phyloP scores from a whole-genome alignment of 2,797 vertebrate species.

The Cirrhinus molitorella region DNA sequence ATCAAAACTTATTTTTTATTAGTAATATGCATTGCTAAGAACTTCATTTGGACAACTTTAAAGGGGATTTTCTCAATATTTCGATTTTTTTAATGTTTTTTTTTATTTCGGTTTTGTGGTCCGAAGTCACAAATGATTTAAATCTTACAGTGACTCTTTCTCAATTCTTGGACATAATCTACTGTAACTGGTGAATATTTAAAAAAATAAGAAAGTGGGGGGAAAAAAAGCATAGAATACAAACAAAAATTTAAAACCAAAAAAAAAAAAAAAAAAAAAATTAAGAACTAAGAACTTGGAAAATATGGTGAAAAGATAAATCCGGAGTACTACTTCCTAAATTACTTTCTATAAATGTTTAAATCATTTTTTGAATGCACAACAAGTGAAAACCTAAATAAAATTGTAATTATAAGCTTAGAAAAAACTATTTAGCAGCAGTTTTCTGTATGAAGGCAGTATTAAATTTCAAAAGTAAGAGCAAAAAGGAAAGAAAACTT shows the following conservation, averaged over 20 bases:
- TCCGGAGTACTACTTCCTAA: not conserved
- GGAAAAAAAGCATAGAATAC: not conserved
- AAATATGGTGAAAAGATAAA: not conserved
- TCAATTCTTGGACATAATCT: not conserved
- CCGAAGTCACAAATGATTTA: too few relatives aligned
- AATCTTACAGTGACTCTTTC: not conserved
- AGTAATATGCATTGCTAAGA: too few relatives aligned
- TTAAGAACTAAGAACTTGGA: not conserved
- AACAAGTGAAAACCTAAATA: too few relatives aligned
- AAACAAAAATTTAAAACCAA: not conserved
- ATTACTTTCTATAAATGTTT: not conserved
- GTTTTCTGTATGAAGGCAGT: not conserved
- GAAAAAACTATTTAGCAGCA: not conserved
- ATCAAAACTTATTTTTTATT: too few relatives aligned
- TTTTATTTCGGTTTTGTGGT: too few relatives aligned
- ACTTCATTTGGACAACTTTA: too few relatives aligned
- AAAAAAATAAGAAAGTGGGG: not conserved
- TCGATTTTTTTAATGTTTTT: too few relatives aligned
- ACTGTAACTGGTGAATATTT: not conserved
- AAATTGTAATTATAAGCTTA: not conserved
- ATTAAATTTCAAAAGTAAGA: not conserved
- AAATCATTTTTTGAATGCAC: not conserved
- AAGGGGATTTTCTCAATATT: too few relatives aligned
- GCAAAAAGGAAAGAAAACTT: not conserved
- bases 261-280: not conserved